These are phyloP conservation scores for Varroa destructor DNA, from an alignment of 1,140 invertebrate genomes.

Conservation along the genomic window DNA sequence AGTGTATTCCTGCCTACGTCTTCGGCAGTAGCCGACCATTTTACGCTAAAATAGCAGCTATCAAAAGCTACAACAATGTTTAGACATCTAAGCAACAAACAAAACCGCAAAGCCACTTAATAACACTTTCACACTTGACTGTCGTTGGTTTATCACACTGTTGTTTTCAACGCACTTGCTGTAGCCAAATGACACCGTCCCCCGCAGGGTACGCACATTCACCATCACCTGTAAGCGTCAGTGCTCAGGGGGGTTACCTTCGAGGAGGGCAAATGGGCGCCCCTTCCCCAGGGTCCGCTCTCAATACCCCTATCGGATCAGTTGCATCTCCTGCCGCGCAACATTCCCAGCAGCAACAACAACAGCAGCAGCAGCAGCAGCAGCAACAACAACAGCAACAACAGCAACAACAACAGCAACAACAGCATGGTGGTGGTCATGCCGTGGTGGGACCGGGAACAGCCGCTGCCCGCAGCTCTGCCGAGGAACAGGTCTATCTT, in stretches of 20 bases:
- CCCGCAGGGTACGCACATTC: slow-evolving; percentile 44
- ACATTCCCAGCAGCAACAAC: slow-evolving; percentile 19
- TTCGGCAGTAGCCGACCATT: too few species aligned
- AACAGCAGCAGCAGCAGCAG: slow-evolving; percentile 31
- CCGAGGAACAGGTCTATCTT: slow-evolving; percentile 71
- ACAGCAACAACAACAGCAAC: slow-evolving; percentile 32
- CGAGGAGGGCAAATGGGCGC: slow-evolving; percentile 47
- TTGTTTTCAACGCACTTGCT: slow-evolving; percentile 32
- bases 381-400: too few species aligned
- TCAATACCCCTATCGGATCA: slow-evolving; percentile 40
- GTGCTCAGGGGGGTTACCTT: slow-evolving; percentile 23
- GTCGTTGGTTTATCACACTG: too few species aligned
- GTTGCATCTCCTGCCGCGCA: slow-evolving; percentile 35
- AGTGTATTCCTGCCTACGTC: too few species aligned
- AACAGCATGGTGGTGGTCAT: slow-evolving; percentile 38
- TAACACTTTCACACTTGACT: too few species aligned
- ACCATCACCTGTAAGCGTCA: slow-evolving; percentile 32
- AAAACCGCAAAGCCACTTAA: too few species aligned
- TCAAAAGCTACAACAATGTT: too few species aligned
- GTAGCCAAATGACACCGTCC: slow-evolving; percentile 55
- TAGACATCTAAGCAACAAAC: too few species aligned
- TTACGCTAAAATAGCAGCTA: too few species aligned
- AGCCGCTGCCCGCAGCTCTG: slow-evolving; percentile 1
- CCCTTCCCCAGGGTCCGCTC: slow-evolving; percentile 40
- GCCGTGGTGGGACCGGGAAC: slow-evolving; percentile 37